Conservation (phyloP, 2,113 vertebrate species). For the Oncorhynchus nerka region DNA sequence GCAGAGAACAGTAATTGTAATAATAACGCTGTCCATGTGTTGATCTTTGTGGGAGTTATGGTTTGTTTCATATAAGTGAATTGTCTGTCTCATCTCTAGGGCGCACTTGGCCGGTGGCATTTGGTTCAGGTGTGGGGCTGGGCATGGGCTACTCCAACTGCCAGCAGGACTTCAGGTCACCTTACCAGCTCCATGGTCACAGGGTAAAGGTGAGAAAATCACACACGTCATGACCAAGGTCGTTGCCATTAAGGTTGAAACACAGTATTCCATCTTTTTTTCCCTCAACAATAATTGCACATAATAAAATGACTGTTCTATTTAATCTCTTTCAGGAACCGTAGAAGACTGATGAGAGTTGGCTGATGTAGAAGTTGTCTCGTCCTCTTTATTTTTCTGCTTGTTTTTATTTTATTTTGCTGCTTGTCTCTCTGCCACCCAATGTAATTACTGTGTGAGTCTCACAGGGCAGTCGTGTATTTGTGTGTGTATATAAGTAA, state of each 20-base stretch:
- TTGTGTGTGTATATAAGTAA: neutral
- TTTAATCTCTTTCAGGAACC: slow-evolving; percentile 57
- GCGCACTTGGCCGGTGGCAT: slow-evolving; percentile 84
- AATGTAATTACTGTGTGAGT: slow-evolving; percentile 27
- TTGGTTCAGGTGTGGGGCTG: slow-evolving; percentile 85
- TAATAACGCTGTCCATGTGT: neutral
- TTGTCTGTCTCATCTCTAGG: slow-evolving; percentile 64
- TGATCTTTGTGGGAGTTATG: neutral
- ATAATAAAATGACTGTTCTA: slow-evolving; percentile 26
- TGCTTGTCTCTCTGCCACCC: slow-evolving; percentile 4
- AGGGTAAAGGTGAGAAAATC: slow-evolving; percentile 80
- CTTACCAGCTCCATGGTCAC: slow-evolving; percentile 83
- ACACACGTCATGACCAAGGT: neutral
- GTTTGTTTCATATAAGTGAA: neutral
- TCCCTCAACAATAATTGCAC: slow-evolving; percentile 9
- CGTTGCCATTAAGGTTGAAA: neutral
- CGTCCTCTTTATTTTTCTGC: slow-evolving; percentile 24
- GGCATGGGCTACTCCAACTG: slow-evolving; percentile 93
- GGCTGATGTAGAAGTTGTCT: slow-evolving; percentile 10
- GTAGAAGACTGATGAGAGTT: slow-evolving; percentile 39
- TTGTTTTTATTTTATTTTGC: slow-evolving; percentile 7
- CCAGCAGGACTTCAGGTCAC: slow-evolving; percentile 87
- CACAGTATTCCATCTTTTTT: neutral
- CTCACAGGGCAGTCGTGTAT: slow-evolving; percentile 54
- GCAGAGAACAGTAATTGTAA: neutral